Conservation (phyloP, 2,888 invertebrate genomes). For the Acanthoscelides obtectus region DNA sequence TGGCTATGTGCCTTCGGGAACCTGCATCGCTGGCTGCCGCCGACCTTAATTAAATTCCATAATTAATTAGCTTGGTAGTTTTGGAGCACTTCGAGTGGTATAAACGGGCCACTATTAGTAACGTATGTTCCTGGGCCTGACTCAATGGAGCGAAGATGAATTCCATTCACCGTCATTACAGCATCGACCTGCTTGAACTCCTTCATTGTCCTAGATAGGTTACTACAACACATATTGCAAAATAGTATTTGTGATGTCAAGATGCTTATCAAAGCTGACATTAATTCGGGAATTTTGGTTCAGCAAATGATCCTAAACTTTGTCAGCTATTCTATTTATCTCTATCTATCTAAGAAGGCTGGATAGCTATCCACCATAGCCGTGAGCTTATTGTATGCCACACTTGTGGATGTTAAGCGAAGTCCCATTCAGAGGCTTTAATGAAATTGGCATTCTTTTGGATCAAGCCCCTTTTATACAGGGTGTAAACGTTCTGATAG, state of each 20-base stretch:
- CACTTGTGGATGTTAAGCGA: too few species aligned
- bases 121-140: neutral
- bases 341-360: too few species aligned
- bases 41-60: constrained; percentile 11
- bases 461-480: too few species aligned
- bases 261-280: neutral
- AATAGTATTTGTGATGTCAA: neutral
- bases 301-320: too few species aligned
- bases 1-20: too few species aligned
- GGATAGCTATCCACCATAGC: too few species aligned
- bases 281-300: too few species aligned
- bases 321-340: too few species aligned
- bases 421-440: too few species aligned
- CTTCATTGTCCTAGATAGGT: constrained; percentile 2
- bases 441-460: too few species aligned
- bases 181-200: neutral
- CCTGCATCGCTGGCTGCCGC: neutral
- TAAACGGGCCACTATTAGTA: neutral
- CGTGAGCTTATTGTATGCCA: too few species aligned
- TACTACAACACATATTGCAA: constrained; percentile 4
- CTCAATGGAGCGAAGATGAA: constrained; percentile 7
- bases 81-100: constrained; percentile 19
- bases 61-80: constrained; percentile 38
- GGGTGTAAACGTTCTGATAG: too few species aligned
- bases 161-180: constrained; percentile 4